Conservation (phyloP, 2,888 invertebrate genomes). For the Drosophila lutescens region DNA sequence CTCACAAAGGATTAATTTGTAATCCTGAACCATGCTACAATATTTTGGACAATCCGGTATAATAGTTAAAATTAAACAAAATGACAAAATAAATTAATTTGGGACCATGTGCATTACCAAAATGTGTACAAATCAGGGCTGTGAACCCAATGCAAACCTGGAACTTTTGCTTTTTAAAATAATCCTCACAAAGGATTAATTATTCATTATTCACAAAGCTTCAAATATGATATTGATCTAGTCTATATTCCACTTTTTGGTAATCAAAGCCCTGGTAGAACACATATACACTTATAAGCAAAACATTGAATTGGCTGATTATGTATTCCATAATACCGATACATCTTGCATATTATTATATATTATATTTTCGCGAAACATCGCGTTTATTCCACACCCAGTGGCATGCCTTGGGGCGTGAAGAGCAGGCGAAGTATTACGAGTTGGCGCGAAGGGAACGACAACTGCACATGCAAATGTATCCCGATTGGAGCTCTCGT, state of each 20-base stretch:
- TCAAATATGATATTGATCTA: no score
- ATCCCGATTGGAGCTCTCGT: constrained; percentile 99
- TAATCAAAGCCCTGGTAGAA: background rate
- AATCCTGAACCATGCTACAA: no score
- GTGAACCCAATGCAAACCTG: no score
- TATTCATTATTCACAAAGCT: no score
- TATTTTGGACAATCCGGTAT: no score
- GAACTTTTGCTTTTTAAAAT: no score
- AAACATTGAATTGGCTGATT: constrained; percentile 34
- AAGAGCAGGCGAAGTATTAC: constrained; percentile 99
- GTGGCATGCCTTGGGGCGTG: constrained; percentile 99
- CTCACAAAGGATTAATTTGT: no score
- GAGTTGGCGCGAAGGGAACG: constrained; percentile 99
- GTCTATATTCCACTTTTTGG: background rate
- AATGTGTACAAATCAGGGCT: no score
- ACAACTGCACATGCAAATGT: constrained; percentile 99
- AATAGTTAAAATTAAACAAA: no score
- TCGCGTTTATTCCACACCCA: constrained; percentile 81
- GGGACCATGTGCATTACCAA: no score
- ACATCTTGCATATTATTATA: constrained; percentile 37
- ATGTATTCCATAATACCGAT: constrained; percentile 26
- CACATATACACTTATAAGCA: background rate
- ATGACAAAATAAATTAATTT: no score
- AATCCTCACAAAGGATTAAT: no score
- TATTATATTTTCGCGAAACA: constrained; percentile 39